Conservation (phyloP, 2,113 vertebrate genomes). For the Trichomycterus rosablanca region DNA sequence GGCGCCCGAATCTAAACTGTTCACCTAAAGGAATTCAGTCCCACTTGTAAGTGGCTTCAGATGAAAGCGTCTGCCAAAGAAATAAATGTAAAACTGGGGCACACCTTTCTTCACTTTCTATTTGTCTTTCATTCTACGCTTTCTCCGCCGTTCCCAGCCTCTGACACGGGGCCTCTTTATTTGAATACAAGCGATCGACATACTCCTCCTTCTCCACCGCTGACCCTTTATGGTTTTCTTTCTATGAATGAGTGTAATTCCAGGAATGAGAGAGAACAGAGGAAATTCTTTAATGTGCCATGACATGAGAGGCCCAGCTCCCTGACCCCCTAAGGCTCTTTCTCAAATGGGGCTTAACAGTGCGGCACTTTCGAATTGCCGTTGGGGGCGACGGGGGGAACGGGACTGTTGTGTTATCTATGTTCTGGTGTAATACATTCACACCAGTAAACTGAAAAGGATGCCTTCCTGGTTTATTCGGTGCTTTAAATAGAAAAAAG, state of each 20-base stretch:
- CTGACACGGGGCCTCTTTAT: neutral
- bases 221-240: slow-evolving; percentile 55
- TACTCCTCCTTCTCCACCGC: neutral
- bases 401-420: slow-evolving; percentile 49
- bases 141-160: neutral
- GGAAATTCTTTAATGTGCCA: slow-evolving; percentile 61
- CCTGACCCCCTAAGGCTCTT: slow-evolving; percentile 47
- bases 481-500: too few relatives aligned
- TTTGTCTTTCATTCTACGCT: neutral
- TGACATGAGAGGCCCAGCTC: slow-evolving; percentile 45
- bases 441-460: slow-evolving; percentile 26
- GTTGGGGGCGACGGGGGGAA: slow-evolving; percentile 41
- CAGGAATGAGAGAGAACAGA: slow-evolving; percentile 56
- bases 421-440: slow-evolving; percentile 37
- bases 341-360: slow-evolving; percentile 57
- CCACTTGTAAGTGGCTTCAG: neutral
- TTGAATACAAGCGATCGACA: neutral
- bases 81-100: slow-evolving; percentile 42
- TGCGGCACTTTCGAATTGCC: slow-evolving; percentile 38
- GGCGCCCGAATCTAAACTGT: too few relatives aligned
- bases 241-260: slow-evolving; percentile 62
- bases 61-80: neutral
- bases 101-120: slow-evolving; percentile 6
- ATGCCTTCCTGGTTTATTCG: too few relatives aligned
- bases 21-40: neutral